Percentiles rank a stretch among this genome's conserved stretches.
These are phyloP conservation scores for Brachyalestes nurse DNA, from an alignment of 2,797 vertebrate genomes.

Conservation along the genomic window DNA sequence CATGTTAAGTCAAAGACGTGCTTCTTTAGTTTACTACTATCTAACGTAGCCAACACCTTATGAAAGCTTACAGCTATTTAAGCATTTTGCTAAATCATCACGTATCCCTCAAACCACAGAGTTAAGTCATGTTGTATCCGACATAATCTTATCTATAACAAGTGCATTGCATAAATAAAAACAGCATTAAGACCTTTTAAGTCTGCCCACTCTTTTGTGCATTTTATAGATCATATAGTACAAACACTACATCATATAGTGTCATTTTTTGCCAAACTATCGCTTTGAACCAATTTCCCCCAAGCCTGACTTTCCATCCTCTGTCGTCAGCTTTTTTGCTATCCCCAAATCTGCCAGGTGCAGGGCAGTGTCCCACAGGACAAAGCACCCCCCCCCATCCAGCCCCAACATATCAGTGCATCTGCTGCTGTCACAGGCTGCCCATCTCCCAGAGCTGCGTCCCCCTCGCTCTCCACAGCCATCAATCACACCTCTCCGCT, in stretches of 20 bases:
- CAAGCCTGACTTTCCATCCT: not conserved
- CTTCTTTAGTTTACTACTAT: not conserved
- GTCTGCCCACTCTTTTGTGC: too few species aligned
- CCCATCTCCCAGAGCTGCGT: constrained; percentile 62
- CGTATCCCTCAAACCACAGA: too few species aligned
- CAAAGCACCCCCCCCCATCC: constrained; percentile 31
- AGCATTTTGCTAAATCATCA: not conserved
- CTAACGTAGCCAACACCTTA: not conserved
- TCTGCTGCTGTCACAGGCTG: constrained; percentile 52
- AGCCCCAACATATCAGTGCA: constrained; percentile 44
- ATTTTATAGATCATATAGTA: not conserved
- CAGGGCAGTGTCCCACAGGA: constrained; percentile 28
- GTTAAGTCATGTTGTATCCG: too few species aligned
- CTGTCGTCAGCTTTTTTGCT: not conserved
- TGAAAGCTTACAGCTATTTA: not conserved
- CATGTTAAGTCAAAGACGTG: too few species aligned
- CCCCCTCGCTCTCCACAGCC: constrained; percentile 53
- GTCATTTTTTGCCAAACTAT: not conserved
- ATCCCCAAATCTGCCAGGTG: constrained; percentile 2
- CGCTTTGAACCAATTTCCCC: not conserved
- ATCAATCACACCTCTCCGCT: constrained; percentile 51
- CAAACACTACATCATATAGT: not conserved
- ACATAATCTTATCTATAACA: too few species aligned
- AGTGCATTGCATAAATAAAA: too few species aligned
- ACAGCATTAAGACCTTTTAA: too few species aligned